A percentile compares a stretch with the other conserved stretches of the same genome.
These are phyloP conservation scores for Thalassaphorura encarpata DNA, from an alignment of 1,140 invertebrate species.

Conservation along the genomic window DNA sequence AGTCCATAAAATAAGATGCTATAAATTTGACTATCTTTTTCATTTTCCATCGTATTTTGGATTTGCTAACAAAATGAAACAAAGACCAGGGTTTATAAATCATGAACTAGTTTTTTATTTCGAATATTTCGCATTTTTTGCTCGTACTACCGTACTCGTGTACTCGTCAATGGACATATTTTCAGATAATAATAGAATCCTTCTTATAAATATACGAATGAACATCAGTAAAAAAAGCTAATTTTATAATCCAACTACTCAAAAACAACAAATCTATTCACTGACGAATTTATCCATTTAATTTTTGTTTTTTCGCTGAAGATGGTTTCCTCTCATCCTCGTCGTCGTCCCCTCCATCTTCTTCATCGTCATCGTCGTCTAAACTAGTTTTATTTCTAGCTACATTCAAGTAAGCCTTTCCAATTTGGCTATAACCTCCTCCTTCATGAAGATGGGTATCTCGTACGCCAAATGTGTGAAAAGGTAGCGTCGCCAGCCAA, in stretches of 20 bases:
- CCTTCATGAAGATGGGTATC: conserved; percentile 6
- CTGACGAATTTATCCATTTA: too few relatives aligned
- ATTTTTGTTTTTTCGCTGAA: neutral
- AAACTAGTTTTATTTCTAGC: neutral
- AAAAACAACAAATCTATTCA: too few relatives aligned
- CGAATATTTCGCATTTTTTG: too few relatives aligned
- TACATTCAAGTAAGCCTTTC: conserved; percentile 6
- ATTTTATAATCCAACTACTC: neutral
- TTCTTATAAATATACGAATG: neutral
- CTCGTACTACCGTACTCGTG: too few relatives aligned
- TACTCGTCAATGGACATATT: neutral
- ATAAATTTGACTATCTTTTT: too few relatives aligned
- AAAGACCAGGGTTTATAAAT: too few relatives aligned
- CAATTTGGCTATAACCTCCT: conserved; percentile 1
- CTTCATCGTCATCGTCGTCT: neutral
- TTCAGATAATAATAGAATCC: neutral
- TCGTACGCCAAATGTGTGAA: conserved; percentile 56
- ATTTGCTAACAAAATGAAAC: too few relatives aligned
- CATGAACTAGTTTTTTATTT: too few relatives aligned
- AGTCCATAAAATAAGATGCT: too few relatives aligned
- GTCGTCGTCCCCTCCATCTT: conserved; percentile 14
- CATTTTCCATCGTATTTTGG: too few relatives aligned
- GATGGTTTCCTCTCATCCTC: neutral
- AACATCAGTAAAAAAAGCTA: neutral
- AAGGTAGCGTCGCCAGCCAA: conserved; percentile 60